These are phyloP conservation scores for Microcebus jonahi DNA, from an alignment of 2,113 vertebrate species.

Conservation along the genomic window DNA sequence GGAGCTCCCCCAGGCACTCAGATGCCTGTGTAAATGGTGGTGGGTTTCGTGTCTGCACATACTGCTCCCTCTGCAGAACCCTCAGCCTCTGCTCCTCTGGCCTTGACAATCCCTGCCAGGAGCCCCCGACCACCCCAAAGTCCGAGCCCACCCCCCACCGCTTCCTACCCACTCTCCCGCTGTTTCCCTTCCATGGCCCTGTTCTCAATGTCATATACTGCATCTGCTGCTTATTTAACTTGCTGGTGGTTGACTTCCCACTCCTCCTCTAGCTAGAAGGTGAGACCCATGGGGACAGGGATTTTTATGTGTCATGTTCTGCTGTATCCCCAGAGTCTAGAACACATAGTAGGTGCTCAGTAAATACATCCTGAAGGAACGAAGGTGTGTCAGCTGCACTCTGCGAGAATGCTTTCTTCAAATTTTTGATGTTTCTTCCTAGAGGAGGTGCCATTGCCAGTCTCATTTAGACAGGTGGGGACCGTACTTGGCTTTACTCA, in stretches of 20 bases:
- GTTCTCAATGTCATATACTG: not conserved
- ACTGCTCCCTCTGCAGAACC: not conserved
- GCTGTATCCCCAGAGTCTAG: not conserved
- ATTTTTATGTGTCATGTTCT: not conserved
- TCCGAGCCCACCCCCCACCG: accelerated
- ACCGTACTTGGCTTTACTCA: not conserved
- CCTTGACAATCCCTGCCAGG: not conserved
- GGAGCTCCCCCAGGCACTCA: not conserved
- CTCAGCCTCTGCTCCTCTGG: not conserved
- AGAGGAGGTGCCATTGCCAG: not conserved
- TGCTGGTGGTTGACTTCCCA: not conserved
- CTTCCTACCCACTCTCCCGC: not conserved
- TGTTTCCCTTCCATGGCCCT: not conserved
- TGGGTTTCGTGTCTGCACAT: not conserved
- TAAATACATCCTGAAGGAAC: not conserved
- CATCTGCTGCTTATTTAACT: not conserved
- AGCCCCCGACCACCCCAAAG: not conserved
- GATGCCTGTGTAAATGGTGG: not conserved
- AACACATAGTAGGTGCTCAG: not conserved
- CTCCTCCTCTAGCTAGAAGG: not conserved
- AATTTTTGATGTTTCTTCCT: not conserved
- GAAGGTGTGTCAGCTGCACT: not conserved
- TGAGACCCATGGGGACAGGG: not conserved
- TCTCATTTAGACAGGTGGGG: not conserved
- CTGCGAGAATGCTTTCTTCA: not conserved